These are phyloP conservation scores for Sprattus sprattus DNA, from an alignment of 2,113 vertebrate genomes.

Conservation along the genomic window DNA sequence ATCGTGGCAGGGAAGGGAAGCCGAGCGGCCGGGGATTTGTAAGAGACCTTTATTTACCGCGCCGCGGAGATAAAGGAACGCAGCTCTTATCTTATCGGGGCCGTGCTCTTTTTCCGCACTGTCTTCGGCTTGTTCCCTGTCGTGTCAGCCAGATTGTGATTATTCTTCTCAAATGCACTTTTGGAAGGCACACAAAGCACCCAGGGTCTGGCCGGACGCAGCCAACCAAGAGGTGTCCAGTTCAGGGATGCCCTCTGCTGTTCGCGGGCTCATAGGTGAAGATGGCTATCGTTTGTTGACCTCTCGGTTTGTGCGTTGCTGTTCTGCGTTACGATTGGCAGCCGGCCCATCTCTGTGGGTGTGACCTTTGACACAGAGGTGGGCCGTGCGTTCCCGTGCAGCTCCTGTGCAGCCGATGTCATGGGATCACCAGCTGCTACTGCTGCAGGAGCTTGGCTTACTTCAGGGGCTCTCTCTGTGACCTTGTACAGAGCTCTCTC, in stretches of 20 bases:
- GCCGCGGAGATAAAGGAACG: background rate
- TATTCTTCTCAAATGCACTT: slow-evolving; percentile 16
- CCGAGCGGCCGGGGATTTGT: background rate
- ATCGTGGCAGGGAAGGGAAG: background rate
- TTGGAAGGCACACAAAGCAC: background rate
- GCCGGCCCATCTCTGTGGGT: background rate
- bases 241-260: background rate
- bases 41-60: slow-evolving; percentile 15
- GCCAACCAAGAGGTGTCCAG: background rate
- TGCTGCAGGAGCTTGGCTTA: slow-evolving; percentile 5
- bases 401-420: background rate
- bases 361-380: background rate
- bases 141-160: slow-evolving; percentile 20
- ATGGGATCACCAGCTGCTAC: background rate
- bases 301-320: background rate
- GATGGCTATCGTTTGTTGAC: background rate
- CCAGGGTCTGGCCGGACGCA: background rate
- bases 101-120: background rate
- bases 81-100: background rate
- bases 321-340: background rate
- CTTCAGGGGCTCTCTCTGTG: background rate
- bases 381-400: background rate
- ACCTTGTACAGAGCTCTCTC: background rate
- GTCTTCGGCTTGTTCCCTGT: background rate
- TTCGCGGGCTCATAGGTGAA: background rate